A percentile compares a stretch with the other conserved stretches of the same genome.
These are phyloP conservation scores for Clistopyga incitator DNA, from an alignment of 2,888 invertebrate genomes.

Conservation along the genomic window DNA sequence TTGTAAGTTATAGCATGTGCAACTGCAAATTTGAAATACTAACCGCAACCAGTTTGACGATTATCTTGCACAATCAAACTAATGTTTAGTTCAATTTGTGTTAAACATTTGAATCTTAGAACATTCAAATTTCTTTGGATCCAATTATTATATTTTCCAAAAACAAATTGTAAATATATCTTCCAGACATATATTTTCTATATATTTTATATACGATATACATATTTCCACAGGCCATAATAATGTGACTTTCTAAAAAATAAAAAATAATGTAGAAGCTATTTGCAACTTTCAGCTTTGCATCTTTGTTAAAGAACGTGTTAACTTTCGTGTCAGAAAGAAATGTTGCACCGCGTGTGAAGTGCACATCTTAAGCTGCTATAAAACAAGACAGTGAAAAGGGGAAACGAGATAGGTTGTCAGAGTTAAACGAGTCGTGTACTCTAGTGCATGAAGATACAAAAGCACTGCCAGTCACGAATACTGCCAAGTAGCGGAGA, in stretches of 20 bases:
- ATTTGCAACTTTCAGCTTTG: no score
- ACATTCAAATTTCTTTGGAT: no score
- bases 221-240: no score
- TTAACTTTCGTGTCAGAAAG: not conserved
- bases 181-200: no score
- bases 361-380: not conserved
- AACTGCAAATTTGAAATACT: constrained; percentile 28
- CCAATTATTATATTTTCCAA: no score
- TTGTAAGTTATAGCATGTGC: constrained; percentile 14
- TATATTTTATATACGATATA: no score
- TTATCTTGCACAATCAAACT: not conserved
- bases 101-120: no score
- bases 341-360: not conserved
- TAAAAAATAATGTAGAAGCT: no score
- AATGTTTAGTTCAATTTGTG: not conserved
- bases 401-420: constrained; percentile 5
- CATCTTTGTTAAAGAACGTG: no score
- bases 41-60: constrained; percentile 9
- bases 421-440: constrained; percentile 22
- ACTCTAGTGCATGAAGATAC: constrained; percentile 24
- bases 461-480: constrained; percentile 45
- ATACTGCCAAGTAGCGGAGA: constrained; percentile 27
- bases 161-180: no score
- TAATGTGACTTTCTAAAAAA: no score
- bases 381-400: not conserved